These are phyloP conservation scores for Paedocypris micromegethes DNA, from an alignment of 2,797 vertebrate genomes.

Conservation along the genomic window DNA sequence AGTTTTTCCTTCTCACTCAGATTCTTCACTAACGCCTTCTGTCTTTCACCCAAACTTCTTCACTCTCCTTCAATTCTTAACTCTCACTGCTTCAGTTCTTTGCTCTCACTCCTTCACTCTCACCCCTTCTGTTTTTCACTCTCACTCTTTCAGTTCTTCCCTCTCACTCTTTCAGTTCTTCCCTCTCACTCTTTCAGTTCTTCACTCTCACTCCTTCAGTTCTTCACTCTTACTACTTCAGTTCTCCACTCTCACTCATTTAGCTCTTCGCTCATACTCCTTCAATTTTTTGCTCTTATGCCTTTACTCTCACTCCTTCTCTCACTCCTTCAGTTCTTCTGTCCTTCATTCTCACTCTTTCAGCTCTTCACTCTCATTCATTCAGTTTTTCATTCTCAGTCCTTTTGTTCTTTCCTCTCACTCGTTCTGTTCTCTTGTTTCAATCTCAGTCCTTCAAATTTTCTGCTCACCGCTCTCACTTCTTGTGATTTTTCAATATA, in stretches of 20 bases:
- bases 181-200: not conserved
- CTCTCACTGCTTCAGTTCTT: no score
- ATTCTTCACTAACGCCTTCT: no score
- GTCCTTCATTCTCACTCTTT: not conserved
- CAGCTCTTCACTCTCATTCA: not conserved
- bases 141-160: not conserved
- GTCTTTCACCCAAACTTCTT: no score
- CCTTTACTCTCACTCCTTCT: not conserved
- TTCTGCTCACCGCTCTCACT: no score
- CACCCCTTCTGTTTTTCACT: not conserved
- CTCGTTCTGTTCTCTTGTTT: no score
- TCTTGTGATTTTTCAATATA: no score
- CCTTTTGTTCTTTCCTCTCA: not conserved
- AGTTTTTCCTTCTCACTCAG: no score
- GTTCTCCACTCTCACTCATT: not conserved
- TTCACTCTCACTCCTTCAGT: not conserved
- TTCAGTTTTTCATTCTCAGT: not conserved
- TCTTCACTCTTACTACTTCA: not conserved
- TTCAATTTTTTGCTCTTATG: not conserved
- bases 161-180: slow-evolving; percentile 5
- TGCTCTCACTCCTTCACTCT: not conserved
- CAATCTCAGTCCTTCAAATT: no score
- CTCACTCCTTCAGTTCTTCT: not conserved
- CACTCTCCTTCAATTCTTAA: not conserved
- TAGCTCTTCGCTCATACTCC: not conserved